These are phyloP conservation scores for Abscondita cerata DNA, from an alignment of 2,888 invertebrate species.

Conservation along the genomic window DNA sequence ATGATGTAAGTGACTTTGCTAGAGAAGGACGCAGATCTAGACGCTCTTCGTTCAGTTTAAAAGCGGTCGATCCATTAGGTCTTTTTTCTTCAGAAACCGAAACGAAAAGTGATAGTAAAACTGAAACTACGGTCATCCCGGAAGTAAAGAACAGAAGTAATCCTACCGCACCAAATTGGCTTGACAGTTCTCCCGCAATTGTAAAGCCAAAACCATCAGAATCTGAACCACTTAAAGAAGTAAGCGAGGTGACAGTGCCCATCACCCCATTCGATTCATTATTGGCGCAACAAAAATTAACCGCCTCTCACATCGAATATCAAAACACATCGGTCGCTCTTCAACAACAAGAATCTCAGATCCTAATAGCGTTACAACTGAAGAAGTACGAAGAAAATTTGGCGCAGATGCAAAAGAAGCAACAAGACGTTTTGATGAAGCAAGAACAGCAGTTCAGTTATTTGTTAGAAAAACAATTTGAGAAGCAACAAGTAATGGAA, in stretches of 20 bases:
- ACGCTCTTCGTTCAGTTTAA: conserved; percentile 49
- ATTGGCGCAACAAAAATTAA: conserved; percentile 49
- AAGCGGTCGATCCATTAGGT: conserved; percentile 63
- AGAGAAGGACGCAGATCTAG: conserved; percentile 50
- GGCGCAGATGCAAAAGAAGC: conserved; percentile 63
- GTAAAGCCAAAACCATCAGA: neutral
- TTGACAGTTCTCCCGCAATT: conserved; percentile 38
- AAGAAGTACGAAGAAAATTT: conserved; percentile 70
- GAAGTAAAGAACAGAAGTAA: conserved; percentile 40
- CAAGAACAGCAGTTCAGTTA: conserved; percentile 64
- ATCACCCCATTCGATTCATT: conserved; percentile 34
- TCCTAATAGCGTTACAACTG: conserved; percentile 67
- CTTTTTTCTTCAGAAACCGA: conserved; percentile 55
- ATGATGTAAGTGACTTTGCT: conserved; percentile 26
- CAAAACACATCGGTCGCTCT: conserved; percentile 65
- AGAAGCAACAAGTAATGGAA: conserved; percentile 66
- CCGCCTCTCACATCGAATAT: conserved; percentile 57
- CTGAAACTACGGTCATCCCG: conserved; percentile 43
- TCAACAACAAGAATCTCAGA: conserved; percentile 69
- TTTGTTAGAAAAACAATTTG: conserved; percentile 63
- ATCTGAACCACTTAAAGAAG: neutral
- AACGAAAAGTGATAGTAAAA: neutral
- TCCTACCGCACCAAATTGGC: conserved; percentile 52
- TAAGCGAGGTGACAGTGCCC: neutral
- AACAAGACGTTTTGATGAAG: conserved; percentile 62